Percentiles rank a stretch among this genome's conserved stretches.
These are phyloP conservation scores for Brachionus rubens DNA, from an alignment of 1,140 invertebrate species.

Conservation along the genomic window DNA sequence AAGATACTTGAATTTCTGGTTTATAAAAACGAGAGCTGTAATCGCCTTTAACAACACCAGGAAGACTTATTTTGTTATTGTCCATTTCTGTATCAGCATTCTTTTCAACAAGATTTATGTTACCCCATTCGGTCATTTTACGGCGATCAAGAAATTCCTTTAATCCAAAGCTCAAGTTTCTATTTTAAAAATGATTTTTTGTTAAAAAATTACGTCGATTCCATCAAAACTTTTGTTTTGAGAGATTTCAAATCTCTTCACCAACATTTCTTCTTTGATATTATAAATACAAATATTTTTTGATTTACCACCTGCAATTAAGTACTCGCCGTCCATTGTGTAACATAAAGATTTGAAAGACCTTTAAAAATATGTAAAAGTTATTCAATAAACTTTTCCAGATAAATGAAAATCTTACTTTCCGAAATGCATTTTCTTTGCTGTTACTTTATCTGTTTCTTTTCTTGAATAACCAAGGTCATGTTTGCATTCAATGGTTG, in stretches of 20 bases:
- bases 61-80: conserved; percentile 69
- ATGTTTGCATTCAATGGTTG: conserved; percentile 77
- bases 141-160: conserved; percentile 84
- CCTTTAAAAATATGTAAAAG: conserved; percentile 65
- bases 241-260: conserved; percentile 88
- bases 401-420: too few species aligned
- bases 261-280: conserved; percentile 61
- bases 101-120: conserved; percentile 77
- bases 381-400: too few species aligned
- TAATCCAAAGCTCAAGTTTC: background rate
- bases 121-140: conserved; percentile 88
- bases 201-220: conserved; percentile 70
- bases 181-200: background rate
- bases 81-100: conserved; percentile 70
- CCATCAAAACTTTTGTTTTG: conserved; percentile 88
- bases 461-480: conserved; percentile 79
- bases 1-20: conserved; percentile 81
- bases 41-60: conserved; percentile 81
- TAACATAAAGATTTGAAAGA: conserved; percentile 84
- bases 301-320: conserved; percentile 84
- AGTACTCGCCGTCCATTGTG: conserved; percentile 80
- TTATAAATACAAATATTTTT: conserved; percentile 92
- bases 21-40: conserved; percentile 77
- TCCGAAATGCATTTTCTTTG: conserved; percentile 75
- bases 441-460: conserved; percentile 79